A percentile compares a stretch with the other conserved stretches of the same genome.
Evolutionary conservation across 2,113 vertebrate genomes (phyloP).

Genomic region (Abramis brama): DNA sequence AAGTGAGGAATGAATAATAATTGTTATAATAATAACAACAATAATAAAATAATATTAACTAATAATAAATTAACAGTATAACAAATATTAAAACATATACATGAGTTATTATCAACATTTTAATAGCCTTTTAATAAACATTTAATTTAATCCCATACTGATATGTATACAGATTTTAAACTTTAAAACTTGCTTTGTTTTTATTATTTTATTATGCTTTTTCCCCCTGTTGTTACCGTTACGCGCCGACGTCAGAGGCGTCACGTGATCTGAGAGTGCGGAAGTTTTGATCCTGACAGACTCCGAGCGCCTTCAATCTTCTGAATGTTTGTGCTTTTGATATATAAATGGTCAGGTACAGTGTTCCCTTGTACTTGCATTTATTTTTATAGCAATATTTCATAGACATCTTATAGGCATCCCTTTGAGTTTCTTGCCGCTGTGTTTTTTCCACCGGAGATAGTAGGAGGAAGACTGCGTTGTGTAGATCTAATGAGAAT

Average conservation of each 20-base stretch:
- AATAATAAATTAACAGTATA: background rate
- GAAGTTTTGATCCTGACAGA: slow-evolving; percentile 43
- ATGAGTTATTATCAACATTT: background rate
- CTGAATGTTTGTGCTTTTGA: background rate
- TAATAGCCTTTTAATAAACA: background rate
- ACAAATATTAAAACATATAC: background rate
- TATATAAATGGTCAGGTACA: slow-evolving; percentile 49
- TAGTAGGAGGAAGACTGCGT: background rate
- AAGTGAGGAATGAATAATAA: background rate
- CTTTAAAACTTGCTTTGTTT: too few relatives aligned
- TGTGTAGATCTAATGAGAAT: background rate
- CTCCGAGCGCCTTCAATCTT: background rate
- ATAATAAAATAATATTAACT: background rate
- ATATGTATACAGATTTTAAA: background rate
- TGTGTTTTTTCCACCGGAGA: background rate
- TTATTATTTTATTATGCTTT: background rate
- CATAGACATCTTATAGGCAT: too few relatives aligned
- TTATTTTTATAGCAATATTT: background rate
- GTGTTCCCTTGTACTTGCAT: background rate
- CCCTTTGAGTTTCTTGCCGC: background rate
- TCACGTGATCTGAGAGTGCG: slow-evolving; percentile 23
- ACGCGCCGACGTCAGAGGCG: background rate
- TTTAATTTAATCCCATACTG: background rate
- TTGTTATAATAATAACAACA: background rate
- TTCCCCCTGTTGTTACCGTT: too few relatives aligned